Evolutionary conservation across 1,140 invertebrate species (phyloP).

Genomic region (Caenorhabditis briggsae): DNA sequence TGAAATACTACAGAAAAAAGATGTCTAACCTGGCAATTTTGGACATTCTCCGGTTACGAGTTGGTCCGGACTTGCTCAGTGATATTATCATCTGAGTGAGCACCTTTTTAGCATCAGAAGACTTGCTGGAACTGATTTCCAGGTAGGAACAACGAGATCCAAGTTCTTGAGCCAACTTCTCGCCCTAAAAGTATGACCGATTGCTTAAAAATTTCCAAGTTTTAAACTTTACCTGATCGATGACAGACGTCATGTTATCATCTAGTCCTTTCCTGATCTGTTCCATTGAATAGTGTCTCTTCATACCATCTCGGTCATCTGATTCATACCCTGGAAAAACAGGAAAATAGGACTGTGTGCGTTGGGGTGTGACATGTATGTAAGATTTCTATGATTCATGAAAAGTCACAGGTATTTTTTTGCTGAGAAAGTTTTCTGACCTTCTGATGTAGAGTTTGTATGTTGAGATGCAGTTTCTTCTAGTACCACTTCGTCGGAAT

Average conservation of each 20-base stretch:
- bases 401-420: too few species aligned
- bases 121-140: constrained; percentile 24
- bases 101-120: constrained; percentile 4
- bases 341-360: neutral
- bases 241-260: neutral
- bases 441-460: constrained; percentile 37
- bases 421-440: neutral
- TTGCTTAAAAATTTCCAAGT: too few species aligned
- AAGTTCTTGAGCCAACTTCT: constrained; percentile 1
- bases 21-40: constrained; percentile 28
- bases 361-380: neutral
- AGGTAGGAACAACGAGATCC: neutral
- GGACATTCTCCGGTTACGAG: constrained; percentile 26
- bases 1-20: neutral
- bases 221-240: neutral
- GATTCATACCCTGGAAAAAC: constrained; percentile 42
- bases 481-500: constrained; percentile 14
- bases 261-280: constrained; percentile 15
- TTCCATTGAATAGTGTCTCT: constrained; percentile 49
- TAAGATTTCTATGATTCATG: too few species aligned
- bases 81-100: constrained; percentile 12
- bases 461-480: constrained; percentile 27
- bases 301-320: constrained; percentile 44
- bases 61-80: neutral
- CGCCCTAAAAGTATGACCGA: too few species aligned